Percentiles rank a stretch among this genome's conserved stretches.
Evolutionary conservation across 2,888 invertebrate genomes (phyloP).

Genomic region (Hypercompe scribonia): DNA sequence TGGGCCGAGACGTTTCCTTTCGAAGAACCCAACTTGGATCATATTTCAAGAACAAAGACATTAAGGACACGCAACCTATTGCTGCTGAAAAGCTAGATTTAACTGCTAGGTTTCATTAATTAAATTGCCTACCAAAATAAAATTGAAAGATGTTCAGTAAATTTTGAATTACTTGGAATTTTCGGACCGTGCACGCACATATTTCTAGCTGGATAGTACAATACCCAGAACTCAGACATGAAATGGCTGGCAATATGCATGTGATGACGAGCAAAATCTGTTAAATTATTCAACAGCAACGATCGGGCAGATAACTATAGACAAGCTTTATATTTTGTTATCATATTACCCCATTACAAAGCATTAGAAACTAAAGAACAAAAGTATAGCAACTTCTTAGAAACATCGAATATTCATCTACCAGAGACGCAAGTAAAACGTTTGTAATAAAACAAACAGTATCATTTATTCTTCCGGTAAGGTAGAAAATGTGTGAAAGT

Average conservation of each 20-base stretch:
- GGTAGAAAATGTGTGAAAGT: slow-evolving; percentile 52
- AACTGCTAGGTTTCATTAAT: neutral
- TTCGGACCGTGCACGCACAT: neutral
- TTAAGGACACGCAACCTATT: neutral
- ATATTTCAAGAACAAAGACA: slow-evolving; percentile 10
- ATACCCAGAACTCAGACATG: no score
- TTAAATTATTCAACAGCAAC: no score
- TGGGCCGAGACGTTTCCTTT: neutral
- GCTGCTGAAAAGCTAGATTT: neutral
- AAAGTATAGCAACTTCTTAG: neutral
- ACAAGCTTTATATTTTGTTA: no score
- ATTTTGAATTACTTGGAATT: neutral
- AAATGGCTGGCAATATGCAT: no score
- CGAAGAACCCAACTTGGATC: slow-evolving; percentile 1
- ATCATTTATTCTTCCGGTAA: slow-evolving; percentile 18
- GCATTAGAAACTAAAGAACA: no score
- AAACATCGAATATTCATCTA: neutral
- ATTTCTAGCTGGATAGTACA: neutral
- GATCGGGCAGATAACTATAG: no score
- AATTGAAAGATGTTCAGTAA: neutral
- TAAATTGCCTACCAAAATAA: neutral
- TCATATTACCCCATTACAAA: no score
- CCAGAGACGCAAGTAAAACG: neutral
- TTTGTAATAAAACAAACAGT: slow-evolving; percentile 25
- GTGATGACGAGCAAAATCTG: no score